Base-by-base conservation (phyloP, 64 coral and sea anemone species). In the Anthopleura sola region DNA sequence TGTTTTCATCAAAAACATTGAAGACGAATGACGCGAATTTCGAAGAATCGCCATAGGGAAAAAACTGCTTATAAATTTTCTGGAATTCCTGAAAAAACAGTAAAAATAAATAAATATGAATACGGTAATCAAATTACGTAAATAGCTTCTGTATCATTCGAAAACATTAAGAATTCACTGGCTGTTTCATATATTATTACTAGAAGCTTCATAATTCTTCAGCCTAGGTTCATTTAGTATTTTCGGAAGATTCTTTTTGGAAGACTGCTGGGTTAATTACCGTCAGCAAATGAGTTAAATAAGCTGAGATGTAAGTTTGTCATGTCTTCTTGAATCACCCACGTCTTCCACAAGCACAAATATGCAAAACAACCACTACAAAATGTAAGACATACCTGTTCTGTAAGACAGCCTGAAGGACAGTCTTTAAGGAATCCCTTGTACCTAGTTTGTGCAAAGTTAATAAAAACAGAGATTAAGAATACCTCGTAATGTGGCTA, bases 51-150 rank as follows among this genome's bases (percentile, higher is more conserved):
- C 97, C 97, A 66, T 90, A 95, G 0, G 97, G 97, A 58, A 99
- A 99, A 84, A 99, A 99, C 60, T 99, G 97, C 36, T 99, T 99
- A 50, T 99, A 99, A 37, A 99, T 99, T 80, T 89, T 94, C 85
- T 94, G 89, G 71, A 99, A 99, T 64, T 99, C 97, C 97, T 99
- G 62, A 74, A 19, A 38, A 84, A 86, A 60, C 60, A 90, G 55
- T 71, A 21, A 88, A 86, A 39, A 79, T 8, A 79, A 1, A 51
- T 23, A 54, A n/a, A 5, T 23, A 81, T 81, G 5, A 47, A 81
- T 62, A 62, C 1, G 12, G 11, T 71, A 71, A 71, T 71, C 2
- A 34, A 71, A 71, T 71, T 71, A 32, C 31, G 26, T 71, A 71
- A 32, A 71, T 60, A 56, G 49, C 20, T 38, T 79, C 1, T 79